Conservation (phyloP, 2,113 vertebrate species). For the Condylura cristata region DNA sequence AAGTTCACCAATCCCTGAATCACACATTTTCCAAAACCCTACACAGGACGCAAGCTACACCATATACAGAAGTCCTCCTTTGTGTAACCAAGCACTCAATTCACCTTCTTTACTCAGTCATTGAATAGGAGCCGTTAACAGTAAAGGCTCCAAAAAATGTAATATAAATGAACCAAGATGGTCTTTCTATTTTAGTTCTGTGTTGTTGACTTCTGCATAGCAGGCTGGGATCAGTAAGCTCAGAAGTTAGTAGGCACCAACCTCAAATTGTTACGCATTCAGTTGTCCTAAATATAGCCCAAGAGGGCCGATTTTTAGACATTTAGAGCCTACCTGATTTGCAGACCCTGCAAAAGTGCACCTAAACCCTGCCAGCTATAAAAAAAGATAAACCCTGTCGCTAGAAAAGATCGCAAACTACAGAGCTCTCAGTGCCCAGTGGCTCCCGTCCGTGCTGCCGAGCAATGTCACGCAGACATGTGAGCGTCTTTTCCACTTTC, state of each 20-base stretch:
- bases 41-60: not conserved
- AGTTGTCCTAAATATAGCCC: conserved; percentile 22
- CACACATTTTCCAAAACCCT: not conserved
- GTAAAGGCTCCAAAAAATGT: not conserved
- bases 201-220: conserved; percentile 20
- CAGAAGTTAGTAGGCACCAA: conserved; percentile 14
- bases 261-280: not conserved
- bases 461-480: not conserved
- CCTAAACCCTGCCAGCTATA: not conserved
- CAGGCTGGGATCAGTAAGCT: not conserved
- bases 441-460: not conserved
- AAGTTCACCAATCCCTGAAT: not conserved
- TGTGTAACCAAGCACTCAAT: not conserved
- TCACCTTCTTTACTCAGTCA: conserved; percentile 1
- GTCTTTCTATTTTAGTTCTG: not conserved
- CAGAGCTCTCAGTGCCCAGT: not conserved
- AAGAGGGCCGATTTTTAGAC: not conserved
- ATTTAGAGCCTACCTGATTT: not conserved
- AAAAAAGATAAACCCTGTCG: not conserved
- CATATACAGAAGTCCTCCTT: conserved; percentile 20
- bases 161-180: conserved; percentile 24
- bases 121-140: conserved; percentile 23
- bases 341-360: not conserved
- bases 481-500: not conserved
- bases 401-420: not conserved